Percentiles rank a stretch among this genome's conserved stretches.
Evolutionary conservation across 2,113 vertebrate genomes (phyloP).

Genomic region (Bufo gargarizans): DNA sequence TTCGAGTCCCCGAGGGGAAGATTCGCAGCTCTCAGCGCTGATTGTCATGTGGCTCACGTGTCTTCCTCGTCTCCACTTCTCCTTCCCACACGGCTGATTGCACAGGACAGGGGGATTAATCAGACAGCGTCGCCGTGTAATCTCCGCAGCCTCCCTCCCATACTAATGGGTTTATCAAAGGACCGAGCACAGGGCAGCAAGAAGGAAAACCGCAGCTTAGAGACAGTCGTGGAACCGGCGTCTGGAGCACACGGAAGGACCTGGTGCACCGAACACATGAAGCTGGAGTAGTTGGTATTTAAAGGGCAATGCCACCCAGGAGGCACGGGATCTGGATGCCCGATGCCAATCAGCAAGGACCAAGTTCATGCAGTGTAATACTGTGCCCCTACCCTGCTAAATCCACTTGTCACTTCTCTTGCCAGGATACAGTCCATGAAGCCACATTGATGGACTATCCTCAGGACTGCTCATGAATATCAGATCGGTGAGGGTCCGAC

Average conservation of each 20-base stretch:
- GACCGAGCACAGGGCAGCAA: background rate
- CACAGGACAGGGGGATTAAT: conserved; percentile 45
- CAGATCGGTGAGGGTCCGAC: too few species aligned
- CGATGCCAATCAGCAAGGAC: too few species aligned
- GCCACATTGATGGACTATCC: too few species aligned
- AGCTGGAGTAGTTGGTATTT: background rate
- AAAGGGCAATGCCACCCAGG: background rate
- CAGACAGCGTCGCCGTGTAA: conserved; percentile 20
- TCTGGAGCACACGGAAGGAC: background rate
- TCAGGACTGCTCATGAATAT: too few species aligned
- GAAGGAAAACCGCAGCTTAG: background rate
- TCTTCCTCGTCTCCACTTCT: conserved; percentile 15
- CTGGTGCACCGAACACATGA: background rate
- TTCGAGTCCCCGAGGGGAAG: background rate
- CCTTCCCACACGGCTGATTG: conserved; percentile 51
- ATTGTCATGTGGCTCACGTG: conserved; percentile 50
- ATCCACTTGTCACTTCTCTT: too few species aligned
- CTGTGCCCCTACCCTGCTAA: too few species aligned
- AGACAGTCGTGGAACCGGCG: too few species aligned
- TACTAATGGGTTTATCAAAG: conserved; percentile 47
- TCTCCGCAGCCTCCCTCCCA: conserved; percentile 46
- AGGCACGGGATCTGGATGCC: background rate
- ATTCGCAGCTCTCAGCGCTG: background rate
- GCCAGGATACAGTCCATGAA: too few species aligned
- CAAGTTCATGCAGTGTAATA: too few species aligned